Percentiles rank a stretch among this genome's conserved stretches.
Evolutionary conservation across 2,888 invertebrate species (phyloP).

Genomic region (Thymelicus lineola): DNA sequence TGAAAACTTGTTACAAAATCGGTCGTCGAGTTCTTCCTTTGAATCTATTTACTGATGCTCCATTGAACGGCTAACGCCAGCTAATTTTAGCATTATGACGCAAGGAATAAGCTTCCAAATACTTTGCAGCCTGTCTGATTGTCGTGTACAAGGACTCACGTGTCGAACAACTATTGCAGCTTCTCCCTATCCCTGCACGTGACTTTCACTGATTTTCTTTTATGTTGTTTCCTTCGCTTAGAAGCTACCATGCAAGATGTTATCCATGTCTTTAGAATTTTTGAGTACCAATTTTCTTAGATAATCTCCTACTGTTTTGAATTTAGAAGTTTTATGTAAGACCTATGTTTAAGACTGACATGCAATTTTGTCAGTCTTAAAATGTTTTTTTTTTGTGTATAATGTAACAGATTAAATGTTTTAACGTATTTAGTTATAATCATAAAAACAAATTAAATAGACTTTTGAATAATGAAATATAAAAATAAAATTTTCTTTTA

Average conservation of each 20-base stretch:
- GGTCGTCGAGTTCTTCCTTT: background rate
- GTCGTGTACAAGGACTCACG: constrained; percentile 32
- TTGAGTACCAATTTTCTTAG: background rate
- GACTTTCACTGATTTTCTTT: constrained; percentile 30
- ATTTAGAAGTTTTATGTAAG: background rate
- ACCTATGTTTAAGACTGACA: too few relatives aligned
- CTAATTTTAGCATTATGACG: constrained; percentile 9
- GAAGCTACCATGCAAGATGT: constrained; percentile 6
- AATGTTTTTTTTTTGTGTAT: too few relatives aligned
- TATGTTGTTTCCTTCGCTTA: constrained; percentile 16
- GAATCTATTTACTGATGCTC: constrained; percentile 15
- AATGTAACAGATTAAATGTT: too few relatives aligned
- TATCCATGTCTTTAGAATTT: constrained; percentile 10
- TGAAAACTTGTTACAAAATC: constrained; percentile 2
- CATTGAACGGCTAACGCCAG: constrained; percentile 5
- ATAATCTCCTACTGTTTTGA: background rate
- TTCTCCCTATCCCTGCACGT: constrained; percentile 24
- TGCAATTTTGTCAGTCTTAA: too few relatives aligned
- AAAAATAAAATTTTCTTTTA: too few relatives aligned
- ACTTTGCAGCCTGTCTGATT: background rate
- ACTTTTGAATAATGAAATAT: too few relatives aligned
- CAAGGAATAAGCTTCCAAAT: constrained; percentile 13
- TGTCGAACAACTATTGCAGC: constrained; percentile 35
- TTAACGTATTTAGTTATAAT: too few relatives aligned
- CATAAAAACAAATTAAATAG: too few relatives aligned